Conservation (phyloP, 2,888 invertebrate genomes). For the Agrochola macilenta region DNA sequence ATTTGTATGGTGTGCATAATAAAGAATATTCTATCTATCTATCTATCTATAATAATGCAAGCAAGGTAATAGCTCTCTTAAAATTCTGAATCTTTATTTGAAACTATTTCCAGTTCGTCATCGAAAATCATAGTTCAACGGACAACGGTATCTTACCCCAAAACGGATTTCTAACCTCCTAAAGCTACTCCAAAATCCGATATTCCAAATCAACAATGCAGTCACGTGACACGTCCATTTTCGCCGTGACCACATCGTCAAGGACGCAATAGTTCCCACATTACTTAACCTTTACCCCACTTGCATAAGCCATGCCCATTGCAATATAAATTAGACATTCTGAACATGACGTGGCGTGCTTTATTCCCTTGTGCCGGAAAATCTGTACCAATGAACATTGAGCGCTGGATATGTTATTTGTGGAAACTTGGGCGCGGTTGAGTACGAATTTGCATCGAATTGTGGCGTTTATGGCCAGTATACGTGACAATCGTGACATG, state of each 20-base stretch:
- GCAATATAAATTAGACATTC: constrained; percentile 68
- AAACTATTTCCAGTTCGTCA: neutral
- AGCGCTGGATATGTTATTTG: constrained; percentile 11
- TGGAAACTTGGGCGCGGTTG: neutral
- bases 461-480: neutral
- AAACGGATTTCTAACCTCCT: neutral
- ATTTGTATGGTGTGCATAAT: too few species aligned
- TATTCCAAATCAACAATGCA: neutral
- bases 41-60: neutral
- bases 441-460: neutral
- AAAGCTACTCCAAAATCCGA: neutral
- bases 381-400: constrained; percentile 31
- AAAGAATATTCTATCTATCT: too few species aligned
- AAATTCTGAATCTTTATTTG: neutral
- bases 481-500: too few species aligned
- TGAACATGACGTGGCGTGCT: constrained; percentile 47
- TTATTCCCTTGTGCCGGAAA: constrained; percentile 46
- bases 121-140: neutral
- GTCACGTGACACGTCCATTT: constrained; percentile 34
- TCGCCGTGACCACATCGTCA: constrained; percentile 57
- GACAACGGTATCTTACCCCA: neutral
- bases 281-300: constrained; percentile 65
- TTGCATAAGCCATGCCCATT: constrained; percentile 60
- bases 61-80: too few species aligned
- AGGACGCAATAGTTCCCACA: constrained; percentile 70